Base-by-base conservation (phyloP, 2,888 invertebrate species). In the Coenonympha arcania region DNA sequence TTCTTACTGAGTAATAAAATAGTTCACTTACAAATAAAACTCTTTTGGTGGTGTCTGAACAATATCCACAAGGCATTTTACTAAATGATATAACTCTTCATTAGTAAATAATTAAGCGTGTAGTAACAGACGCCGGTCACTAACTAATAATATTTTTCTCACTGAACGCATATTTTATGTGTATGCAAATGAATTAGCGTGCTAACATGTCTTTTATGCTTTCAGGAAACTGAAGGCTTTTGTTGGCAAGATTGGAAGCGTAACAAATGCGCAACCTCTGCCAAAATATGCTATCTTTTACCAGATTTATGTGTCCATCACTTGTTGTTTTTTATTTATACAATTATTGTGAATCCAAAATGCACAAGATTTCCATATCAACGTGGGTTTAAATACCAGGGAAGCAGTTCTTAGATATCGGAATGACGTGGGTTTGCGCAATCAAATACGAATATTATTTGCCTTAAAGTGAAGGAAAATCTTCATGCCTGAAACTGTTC, bases 31-130 rank as follows among this genome's bases (percentile, higher is more conserved):
- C 85, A 69, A 76, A 72, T 20, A 84, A 60, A 46, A 71, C 73
- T 30, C 58, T 69, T 54, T 76, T 86, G 1, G 80, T 64, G 3
- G 76, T 81, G 4, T 78, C 66, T 59, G 75, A 77, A 46, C 70
- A 85, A 64, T 84, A 86, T 57, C 85, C 85, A 66, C 85, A 86
- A 30, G 85, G 85, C 85, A 86, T 85, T 64, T 61, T 63, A 6
- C 8, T 9, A 44, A 52, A 52, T n/a, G n/a, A n/a, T n/a, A n/a
- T n/a, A n/a, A n/a, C n/a, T n/a, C n/a, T n/a, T n/a, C n/a, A n/a
- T n/a, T n/a, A n/a, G n/a, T 37, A 50, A 36, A 20, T 20, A 56
- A 36, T 26, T 19, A 57, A 39, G 52, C 50, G 39, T 11, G 9
- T 28, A 43, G 28, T 37, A 33, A 52, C 47, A 46, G 54, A 60